These are phyloP conservation scores for Mus spicilegus DNA, from an alignment of 2,113 vertebrate genomes.

Conservation along the genomic window DNA sequence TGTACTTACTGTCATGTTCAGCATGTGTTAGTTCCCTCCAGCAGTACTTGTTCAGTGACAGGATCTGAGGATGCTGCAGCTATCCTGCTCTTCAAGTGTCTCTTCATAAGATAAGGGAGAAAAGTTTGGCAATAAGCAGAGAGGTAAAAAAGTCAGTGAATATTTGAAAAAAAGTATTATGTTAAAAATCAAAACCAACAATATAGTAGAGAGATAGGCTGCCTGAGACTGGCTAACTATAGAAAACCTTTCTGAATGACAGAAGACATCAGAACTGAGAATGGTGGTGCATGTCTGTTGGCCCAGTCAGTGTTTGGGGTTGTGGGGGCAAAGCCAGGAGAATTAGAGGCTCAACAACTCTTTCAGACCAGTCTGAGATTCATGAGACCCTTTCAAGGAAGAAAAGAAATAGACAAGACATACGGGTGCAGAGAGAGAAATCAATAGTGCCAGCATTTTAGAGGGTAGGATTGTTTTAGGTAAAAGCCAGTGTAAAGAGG, in stretches of 20 bases:
- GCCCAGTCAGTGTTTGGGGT: not conserved
- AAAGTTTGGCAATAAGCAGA: conserved; percentile 27
- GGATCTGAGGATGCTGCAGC: not conserved
- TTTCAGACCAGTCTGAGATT: not conserved
- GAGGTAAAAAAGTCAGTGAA: conserved; percentile 19
- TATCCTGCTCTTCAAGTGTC: not conserved
- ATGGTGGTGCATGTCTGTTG: not conserved
- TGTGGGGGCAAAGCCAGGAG: not conserved
- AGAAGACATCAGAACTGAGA: not conserved
- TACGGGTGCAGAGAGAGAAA: not conserved
- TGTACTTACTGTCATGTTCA: not conserved
- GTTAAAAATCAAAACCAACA: not conserved
- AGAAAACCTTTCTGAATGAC: not conserved
- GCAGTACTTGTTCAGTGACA: not conserved
- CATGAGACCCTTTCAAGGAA: not conserved
- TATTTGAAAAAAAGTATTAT: not conserved
- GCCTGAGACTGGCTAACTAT: not conserved
- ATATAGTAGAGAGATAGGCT: not conserved
- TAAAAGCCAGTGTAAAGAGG: not conserved
- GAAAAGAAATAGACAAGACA: not conserved
- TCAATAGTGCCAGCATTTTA: conserved; percentile 26
- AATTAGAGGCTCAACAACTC: not conserved
- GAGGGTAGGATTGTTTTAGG: not conserved
- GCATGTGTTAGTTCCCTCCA: conserved; percentile 9
- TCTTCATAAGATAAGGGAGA: conserved; percentile 47